phyloP scores from a whole-genome alignment of 1,140 invertebrate genomes.

The Nymphalis io region DNA sequence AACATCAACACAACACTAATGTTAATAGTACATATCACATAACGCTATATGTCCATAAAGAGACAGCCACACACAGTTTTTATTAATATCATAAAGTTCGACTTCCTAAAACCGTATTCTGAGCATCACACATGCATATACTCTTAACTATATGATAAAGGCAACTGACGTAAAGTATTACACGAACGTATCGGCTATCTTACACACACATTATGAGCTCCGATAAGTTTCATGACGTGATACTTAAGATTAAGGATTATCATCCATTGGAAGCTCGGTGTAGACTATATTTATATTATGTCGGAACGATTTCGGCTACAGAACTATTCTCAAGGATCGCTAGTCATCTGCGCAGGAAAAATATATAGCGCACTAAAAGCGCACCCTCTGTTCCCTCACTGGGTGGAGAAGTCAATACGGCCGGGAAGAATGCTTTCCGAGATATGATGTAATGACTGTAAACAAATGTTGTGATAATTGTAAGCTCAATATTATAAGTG shows the following conservation, averaged over 20 bases:
- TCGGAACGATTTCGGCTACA: no score
- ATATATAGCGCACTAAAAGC: no score
- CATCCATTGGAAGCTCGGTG: not conserved
- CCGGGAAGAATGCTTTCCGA: no score
- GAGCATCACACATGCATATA: not conserved
- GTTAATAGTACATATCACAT: no score
- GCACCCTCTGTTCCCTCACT: no score
- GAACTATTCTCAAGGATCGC: no score
- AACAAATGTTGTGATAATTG: no score
- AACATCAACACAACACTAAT: no score
- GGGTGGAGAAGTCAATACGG: no score
- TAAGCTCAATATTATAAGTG: no score
- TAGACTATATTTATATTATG: not conserved
- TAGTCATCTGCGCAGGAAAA: no score
- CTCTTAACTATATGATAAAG: not conserved
- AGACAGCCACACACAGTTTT: not conserved
- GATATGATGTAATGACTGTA: no score
- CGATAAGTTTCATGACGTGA: conserved; percentile 4
- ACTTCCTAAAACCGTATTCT: not conserved
- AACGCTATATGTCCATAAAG: not conserved
- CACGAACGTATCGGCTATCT: not conserved
- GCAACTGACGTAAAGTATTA: not conserved
- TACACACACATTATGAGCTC: not conserved
- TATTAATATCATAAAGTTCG: conserved; percentile 3
- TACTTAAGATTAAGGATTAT: conserved; percentile 2